A percentile compares a stretch with the other conserved stretches of the same genome.
Conservation (phyloP, 2,113 vertebrate species). For the Mugil cephalus region DNA sequence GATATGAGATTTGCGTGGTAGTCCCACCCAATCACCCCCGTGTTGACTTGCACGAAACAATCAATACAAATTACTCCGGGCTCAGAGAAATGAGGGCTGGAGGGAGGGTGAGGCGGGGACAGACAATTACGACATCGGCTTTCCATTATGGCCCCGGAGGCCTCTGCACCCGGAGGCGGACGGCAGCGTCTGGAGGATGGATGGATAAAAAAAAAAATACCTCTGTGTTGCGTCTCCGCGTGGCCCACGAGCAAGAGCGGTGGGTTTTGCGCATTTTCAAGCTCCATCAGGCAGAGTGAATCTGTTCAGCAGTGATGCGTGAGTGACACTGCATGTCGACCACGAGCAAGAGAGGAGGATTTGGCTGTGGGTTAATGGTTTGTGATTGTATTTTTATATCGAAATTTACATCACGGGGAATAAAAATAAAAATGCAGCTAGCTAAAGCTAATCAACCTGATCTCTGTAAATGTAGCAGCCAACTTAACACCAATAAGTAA, state of each 20-base stretch:
- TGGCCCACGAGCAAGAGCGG: background rate
- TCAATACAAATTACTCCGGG: conserved; percentile 70
- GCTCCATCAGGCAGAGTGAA: background rate
- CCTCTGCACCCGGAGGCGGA: conserved; percentile 30
- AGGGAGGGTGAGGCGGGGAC: conserved; percentile 13
- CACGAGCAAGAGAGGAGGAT: background rate
- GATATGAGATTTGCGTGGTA: conserved; percentile 28
- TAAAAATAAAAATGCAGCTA: too few relatives aligned
- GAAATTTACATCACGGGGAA: too few relatives aligned
- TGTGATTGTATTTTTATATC: conserved; percentile 18
- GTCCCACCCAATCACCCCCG: conserved; percentile 49
- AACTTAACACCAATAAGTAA: background rate
- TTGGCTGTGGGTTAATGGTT: conserved; percentile 8
- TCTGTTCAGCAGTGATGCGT: conserved; percentile 2
- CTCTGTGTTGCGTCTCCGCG: background rate
- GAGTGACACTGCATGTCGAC: conserved; percentile 1
- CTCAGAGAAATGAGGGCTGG: conserved; percentile 28
- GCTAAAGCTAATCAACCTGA: background rate
- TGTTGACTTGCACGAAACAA: conserved; percentile 57
- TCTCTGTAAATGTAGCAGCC: background rate
- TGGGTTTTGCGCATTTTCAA: background rate
- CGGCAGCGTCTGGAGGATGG: conserved; percentile 4
- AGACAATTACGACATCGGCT: conserved; percentile 53
- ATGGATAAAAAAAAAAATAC: background rate
- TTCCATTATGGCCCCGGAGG: conserved; percentile 39